Conservation (phyloP, 1,140 invertebrate genomes). For the Hirudo medicinalis region DNA sequence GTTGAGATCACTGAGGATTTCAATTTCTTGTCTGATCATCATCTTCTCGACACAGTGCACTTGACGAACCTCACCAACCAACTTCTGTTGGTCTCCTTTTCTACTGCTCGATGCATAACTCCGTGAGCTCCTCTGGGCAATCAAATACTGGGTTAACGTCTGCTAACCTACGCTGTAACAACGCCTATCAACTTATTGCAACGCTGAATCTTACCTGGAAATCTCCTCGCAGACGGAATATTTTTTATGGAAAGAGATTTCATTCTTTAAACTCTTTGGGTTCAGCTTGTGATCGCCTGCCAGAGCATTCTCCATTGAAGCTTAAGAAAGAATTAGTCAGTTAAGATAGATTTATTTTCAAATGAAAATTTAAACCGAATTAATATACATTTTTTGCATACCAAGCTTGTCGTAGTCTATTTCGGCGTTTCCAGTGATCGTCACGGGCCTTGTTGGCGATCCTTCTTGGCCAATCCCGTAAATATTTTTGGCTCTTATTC, state of each 20-base stretch:
- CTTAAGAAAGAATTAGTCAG: background rate
- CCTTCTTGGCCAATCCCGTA: slow-evolving; percentile 84
- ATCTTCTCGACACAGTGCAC: slow-evolving; percentile 86
- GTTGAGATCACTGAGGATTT: slow-evolving; percentile 96
- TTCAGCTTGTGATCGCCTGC: slow-evolving; percentile 16
- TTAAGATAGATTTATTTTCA: too few relatives aligned
- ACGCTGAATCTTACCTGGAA: slow-evolving; percentile 27
- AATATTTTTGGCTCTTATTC: slow-evolving; percentile 90
- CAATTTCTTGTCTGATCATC: slow-evolving; percentile 88
- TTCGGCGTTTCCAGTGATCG: slow-evolving; percentile 25
- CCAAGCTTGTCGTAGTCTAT: slow-evolving; percentile 37
- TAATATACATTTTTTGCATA: slow-evolving; percentile 25
- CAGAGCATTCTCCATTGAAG: background rate
- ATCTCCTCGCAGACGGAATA: slow-evolving; percentile 41
- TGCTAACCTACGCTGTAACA: too few relatives aligned
- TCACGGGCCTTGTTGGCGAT: slow-evolving; percentile 29
- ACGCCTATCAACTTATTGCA: too few relatives aligned
- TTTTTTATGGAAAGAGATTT: slow-evolving; percentile 35
- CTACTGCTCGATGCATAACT: slow-evolving; percentile 88
- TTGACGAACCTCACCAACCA: slow-evolving; percentile 98
- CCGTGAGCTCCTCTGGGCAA: slow-evolving; percentile 71
- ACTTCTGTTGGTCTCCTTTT: slow-evolving; percentile 84
- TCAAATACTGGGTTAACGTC: too few relatives aligned
- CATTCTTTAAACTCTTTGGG: slow-evolving; percentile 29
- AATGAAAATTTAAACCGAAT: too few relatives aligned